Conservation (phyloP, 2,113 vertebrate genomes). For the Ophthalmolycus amberensis region DNA sequence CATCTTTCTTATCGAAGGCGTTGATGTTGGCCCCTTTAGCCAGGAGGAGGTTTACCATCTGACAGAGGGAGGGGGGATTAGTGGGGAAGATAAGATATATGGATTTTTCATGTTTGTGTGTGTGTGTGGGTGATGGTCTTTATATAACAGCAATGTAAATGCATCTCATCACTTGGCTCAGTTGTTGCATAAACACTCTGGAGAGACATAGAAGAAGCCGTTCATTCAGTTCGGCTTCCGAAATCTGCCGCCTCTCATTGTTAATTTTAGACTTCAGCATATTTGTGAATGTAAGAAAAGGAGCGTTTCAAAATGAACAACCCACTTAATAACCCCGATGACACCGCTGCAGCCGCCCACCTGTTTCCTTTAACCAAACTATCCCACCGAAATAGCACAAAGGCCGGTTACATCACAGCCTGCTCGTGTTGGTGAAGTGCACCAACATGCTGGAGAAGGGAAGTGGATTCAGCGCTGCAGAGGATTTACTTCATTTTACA, state of each 20-base stretch:
- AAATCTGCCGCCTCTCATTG: conserved; percentile 35
- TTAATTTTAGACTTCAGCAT: conserved; percentile 40
- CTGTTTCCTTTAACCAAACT: conserved; percentile 33
- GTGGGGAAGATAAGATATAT: background rate
- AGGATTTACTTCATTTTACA: no score
- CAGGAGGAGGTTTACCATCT: conserved; percentile 97
- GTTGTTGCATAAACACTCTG: conserved; percentile 44
- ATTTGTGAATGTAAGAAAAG: conserved; percentile 41
- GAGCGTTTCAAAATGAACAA: conserved; percentile 14
- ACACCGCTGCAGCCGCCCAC: conserved; percentile 53
- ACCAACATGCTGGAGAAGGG: fast-evolving
- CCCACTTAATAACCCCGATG: conserved; percentile 33
- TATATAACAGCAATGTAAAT: conserved; percentile 62
- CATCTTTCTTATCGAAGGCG: conserved; percentile 97
- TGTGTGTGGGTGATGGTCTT: conserved; percentile 29
- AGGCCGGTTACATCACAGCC: conserved; percentile 31
- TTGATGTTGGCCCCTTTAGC: conserved; percentile 98
- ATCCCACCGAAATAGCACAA: conserved; percentile 32
- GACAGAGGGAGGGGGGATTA: conserved; percentile 24
- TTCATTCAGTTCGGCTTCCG: conserved; percentile 30
- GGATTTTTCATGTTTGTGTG: conserved; percentile 2
- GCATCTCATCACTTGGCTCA: conserved; percentile 34
- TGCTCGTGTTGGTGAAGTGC: background rate
- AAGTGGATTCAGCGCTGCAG: background rate
- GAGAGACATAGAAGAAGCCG: conserved; percentile 13